Evolutionary conservation across 2,113 vertebrate genomes (phyloP).

Genomic region (Quiscalus mexicanus): DNA sequence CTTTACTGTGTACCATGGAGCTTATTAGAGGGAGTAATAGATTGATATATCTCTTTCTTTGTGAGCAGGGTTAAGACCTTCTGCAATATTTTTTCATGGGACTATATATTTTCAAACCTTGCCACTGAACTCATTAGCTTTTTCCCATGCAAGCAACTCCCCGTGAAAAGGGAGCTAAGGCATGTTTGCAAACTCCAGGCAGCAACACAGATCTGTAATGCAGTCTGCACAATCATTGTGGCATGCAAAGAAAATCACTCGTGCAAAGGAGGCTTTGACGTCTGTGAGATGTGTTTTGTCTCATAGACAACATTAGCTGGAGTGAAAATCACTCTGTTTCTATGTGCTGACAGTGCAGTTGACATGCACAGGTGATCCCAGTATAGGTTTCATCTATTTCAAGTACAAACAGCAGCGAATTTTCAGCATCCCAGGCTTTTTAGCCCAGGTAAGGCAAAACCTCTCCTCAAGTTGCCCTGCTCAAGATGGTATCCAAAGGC

Average conservation of each 20-base stretch:
- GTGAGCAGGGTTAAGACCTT: not conserved
- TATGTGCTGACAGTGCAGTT: not conserved
- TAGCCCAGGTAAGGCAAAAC: not conserved
- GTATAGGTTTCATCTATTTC: not conserved
- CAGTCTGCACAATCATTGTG: not conserved
- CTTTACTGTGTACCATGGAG: not conserved
- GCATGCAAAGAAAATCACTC: constrained; percentile 27
- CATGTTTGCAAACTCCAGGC: constrained; percentile 49
- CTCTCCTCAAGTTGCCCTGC: not conserved
- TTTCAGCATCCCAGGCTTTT: not conserved
- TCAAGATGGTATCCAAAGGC: not conserved
- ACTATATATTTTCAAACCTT: not conserved
- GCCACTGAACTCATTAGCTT: constrained; percentile 18
- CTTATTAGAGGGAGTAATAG: constrained; percentile 7
- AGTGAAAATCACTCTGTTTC: not conserved
- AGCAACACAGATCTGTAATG: not conserved
- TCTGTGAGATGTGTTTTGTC: not conserved
- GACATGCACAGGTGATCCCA: not conserved
- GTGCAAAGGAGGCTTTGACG: constrained; percentile 28
- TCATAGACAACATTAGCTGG: not conserved
- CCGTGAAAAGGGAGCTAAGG: constrained; percentile 15
- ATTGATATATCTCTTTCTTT: constrained; percentile 8
- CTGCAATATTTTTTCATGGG: not conserved
- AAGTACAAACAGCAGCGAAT: not conserved
- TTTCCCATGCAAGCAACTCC: not conserved